A percentile compares a stretch with the other conserved stretches of the same genome.
Conservation (phyloP, 1,140 invertebrate species). For the Lucilia sericata region DNA sequence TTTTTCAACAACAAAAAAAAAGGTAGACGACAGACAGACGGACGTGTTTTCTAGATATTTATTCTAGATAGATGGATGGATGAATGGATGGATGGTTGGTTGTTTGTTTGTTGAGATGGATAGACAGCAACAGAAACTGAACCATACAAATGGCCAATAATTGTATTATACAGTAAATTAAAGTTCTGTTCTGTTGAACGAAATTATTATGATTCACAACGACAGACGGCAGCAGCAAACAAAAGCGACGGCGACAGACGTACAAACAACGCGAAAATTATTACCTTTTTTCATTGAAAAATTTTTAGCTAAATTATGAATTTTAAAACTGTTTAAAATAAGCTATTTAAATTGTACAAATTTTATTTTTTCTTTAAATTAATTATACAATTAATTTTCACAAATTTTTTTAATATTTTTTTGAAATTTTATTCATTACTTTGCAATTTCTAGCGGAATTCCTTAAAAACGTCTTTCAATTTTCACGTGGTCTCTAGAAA, state of each 20-base stretch:
- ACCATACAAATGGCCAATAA: neutral
- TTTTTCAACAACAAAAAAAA: neutral
- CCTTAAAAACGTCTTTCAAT: slow-evolving; percentile 22
- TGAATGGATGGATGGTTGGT: neutral
- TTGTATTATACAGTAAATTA: slow-evolving; percentile 8
- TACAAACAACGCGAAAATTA: neutral
- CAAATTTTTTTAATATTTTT: slow-evolving; percentile 27
- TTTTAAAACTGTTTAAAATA: neutral
- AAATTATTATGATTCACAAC: slow-evolving; percentile 18
- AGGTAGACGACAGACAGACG: slow-evolving; percentile 18
- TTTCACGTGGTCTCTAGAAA: slow-evolving; percentile 30
- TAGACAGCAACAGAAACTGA: neutral
- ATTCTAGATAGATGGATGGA: slow-evolving; percentile 2
- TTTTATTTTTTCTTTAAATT: too few species aligned
- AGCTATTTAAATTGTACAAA: too few species aligned
- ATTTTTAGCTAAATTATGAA: neutral
- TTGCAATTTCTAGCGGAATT: neutral
- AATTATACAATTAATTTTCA: too few species aligned
- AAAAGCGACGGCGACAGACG: neutral
- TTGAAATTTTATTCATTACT: neutral
- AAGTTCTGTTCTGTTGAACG: neutral
- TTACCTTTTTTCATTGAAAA: neutral
- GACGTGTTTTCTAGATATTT: neutral
- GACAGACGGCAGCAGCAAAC: neutral
- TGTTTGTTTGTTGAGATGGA: neutral